Base-by-base conservation (phyloP, 2,113 vertebrate genomes). In the Epinephelus cyanopodus region DNA sequence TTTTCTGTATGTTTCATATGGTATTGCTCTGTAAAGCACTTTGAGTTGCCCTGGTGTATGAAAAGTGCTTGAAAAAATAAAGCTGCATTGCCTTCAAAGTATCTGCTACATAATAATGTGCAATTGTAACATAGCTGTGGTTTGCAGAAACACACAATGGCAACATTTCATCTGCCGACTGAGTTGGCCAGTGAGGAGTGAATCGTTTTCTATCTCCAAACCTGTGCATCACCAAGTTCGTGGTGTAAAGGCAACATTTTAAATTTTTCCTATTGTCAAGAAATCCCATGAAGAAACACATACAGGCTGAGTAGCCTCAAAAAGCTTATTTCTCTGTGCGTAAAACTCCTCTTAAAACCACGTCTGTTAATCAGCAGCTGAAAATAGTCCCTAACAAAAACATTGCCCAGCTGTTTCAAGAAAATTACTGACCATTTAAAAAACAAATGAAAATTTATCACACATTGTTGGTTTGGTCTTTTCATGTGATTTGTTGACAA, bases 401-500 rank as follows among this genome's bases (percentile, higher is more conserved):
- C 1, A 21, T 42, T 37, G 33, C 3, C 4, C 13, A 53, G 4
- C 2, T 64, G 5, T 50, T 77, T 45, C 42, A 0, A 47, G 4
- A 71, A 47, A 48, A 37, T 33, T 3, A 23, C 3, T 19, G 68
- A 57, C 13, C 21, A 7, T n/a, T 57, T 5, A 56, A 58, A 39
- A 11, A 47, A 25, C 4, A 14, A 13, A n/a, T 1, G 1, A 47
- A 63, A 68, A 9, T 10, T 6, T 14, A 47, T 58, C 12, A 50
- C 19, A 9, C 6, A 47, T 67, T 33, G 37, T 39, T 62, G 42
- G 54, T 50, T 83, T 77, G 25, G 19, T 45, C 45, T 65, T 69
- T 83, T 69, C 47, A 37, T 52, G 48, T 47, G 73, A 81, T 54
- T 79, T 65, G 37, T 54, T 83, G 57, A 77, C 64, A 73, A 72